These are phyloP conservation scores for Bovichtus diacanthus DNA, from an alignment of 2,797 vertebrate species.

Conservation along the genomic window DNA sequence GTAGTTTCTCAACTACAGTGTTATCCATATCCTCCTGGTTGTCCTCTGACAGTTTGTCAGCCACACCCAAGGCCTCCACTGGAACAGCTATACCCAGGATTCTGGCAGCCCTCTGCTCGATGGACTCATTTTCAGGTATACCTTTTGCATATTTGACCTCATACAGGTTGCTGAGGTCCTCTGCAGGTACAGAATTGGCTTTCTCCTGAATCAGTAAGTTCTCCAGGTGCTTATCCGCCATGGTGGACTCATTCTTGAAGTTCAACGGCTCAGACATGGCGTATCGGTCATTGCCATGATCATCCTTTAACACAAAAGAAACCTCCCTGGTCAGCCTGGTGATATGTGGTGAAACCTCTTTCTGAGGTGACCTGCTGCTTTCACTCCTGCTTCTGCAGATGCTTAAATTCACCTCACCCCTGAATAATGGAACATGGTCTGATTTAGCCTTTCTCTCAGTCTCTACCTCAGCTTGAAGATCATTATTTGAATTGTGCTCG, in stretches of 20 bases:
- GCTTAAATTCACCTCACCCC: conserved; percentile 52
- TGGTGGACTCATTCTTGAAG: conserved; percentile 80
- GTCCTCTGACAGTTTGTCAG: conserved; percentile 57
- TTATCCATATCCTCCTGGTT: conserved; percentile 15
- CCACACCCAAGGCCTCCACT: conserved; percentile 89
- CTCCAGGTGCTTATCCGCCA: conserved; percentile 85
- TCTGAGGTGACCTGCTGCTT: conserved; percentile 58
- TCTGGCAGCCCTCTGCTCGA: conserved; percentile 93
- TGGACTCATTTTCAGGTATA: conserved; percentile 92
- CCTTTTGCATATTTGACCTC: conserved; percentile 85
- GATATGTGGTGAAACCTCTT: conserved; percentile 33
- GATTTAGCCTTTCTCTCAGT: conserved; percentile 47
- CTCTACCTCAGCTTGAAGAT: conserved; percentile 35
- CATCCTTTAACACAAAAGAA: conserved; percentile 53
- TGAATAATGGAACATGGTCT: conserved; percentile 34
- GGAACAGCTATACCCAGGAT: conserved; percentile 95
- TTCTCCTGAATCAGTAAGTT: conserved; percentile 83
- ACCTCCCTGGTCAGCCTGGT: conserved; percentile 52
- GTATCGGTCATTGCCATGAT: conserved; percentile 52
- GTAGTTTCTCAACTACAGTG: conserved; percentile 11
- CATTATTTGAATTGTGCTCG: conserved; percentile 62
- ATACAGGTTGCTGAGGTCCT: conserved; percentile 87
- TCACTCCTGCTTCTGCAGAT: conserved; percentile 66
- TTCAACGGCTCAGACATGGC: conserved; percentile 65
- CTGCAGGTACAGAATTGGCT: conserved; percentile 74